These are phyloP conservation scores for Takifugu ocellatus DNA, from an alignment of 2,797 vertebrate species.

Conservation along the genomic window DNA sequence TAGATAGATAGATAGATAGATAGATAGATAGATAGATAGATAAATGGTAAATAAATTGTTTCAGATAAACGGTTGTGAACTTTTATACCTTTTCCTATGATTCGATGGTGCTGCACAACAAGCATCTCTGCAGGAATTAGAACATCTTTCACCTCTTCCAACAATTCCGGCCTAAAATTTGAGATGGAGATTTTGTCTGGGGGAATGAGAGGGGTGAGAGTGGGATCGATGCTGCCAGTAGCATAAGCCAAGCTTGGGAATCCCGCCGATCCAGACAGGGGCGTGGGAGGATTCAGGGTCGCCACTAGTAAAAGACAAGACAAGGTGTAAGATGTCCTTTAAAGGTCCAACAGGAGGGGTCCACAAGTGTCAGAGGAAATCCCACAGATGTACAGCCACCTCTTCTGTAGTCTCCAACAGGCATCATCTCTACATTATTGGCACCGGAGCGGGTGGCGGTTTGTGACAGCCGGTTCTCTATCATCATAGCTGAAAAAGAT, in stretches of 20 bases:
- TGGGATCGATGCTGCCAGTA: conserved; percentile 61
- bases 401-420: conserved; percentile 78
- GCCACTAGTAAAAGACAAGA: conserved; percentile 36
- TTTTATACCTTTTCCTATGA: conserved; percentile 90
- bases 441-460: conserved; percentile 53
- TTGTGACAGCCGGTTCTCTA: conserved; percentile 67
- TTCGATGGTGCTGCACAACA: conserved; percentile 80
- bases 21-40: no score
- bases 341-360: conserved; percentile 12
- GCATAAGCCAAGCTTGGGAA: conserved; percentile 62
- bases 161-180: conserved; percentile 80
- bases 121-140: conserved; percentile 87
- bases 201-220: conserved; percentile 79
- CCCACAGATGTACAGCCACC: conserved; percentile 46
- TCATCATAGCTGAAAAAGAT: conserved; percentile 68
- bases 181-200: conserved; percentile 81
- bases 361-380: neutral
- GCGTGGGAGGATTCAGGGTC: conserved; percentile 47
- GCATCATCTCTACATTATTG: conserved; percentile 63
- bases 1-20: neutral
- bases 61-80: no score
- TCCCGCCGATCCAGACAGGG: conserved; percentile 34
- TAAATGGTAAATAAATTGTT: no score
- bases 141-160: conserved; percentile 94
- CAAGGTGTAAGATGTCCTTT: no score